A percentile compares a stretch with the other conserved stretches of the same genome.
Evolutionary conservation across 2,888 invertebrate genomes (phyloP).

Genomic region (Polylopha cassiicola): DNA sequence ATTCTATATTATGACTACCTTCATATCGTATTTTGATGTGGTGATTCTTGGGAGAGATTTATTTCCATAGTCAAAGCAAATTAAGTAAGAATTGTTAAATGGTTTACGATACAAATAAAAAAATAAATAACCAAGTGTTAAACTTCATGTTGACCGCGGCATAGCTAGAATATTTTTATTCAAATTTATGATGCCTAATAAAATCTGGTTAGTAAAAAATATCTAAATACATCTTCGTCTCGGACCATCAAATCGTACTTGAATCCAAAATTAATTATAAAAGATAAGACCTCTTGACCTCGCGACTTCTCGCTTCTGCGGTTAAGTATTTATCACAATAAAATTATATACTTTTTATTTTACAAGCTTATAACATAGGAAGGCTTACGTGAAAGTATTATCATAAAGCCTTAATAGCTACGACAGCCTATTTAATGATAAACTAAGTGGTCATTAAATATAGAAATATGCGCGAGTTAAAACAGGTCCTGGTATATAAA

Average conservation of each 20-base stretch:
- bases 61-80: no score
- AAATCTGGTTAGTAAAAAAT: no score
- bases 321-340: slow-evolving; percentile 6
- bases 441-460: slow-evolving; percentile 13
- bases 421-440: slow-evolving; percentile 16
- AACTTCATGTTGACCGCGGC: no score
- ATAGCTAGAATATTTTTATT: no score
- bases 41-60: no score
- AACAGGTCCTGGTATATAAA: slow-evolving; percentile 14
- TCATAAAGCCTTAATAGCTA: slow-evolving; percentile 10
- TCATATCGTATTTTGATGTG: no score
- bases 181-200: no score
- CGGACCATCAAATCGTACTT: neutral
- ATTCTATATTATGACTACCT: no score
- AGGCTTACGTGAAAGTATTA: slow-evolving; percentile 11
- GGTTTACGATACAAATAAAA: no score
- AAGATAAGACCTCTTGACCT: neutral
- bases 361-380: slow-evolving; percentile 13
- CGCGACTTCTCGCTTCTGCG: neutral
- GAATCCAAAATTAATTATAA: neutral
- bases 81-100: no score
- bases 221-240: no score
- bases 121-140: no score
- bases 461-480: slow-evolving; percentile 16
- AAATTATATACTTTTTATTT: slow-evolving; percentile 11